These are phyloP conservation scores for Myopa tessellatipennis DNA, from an alignment of 2,888 invertebrate species.

Conservation along the genomic window DNA sequence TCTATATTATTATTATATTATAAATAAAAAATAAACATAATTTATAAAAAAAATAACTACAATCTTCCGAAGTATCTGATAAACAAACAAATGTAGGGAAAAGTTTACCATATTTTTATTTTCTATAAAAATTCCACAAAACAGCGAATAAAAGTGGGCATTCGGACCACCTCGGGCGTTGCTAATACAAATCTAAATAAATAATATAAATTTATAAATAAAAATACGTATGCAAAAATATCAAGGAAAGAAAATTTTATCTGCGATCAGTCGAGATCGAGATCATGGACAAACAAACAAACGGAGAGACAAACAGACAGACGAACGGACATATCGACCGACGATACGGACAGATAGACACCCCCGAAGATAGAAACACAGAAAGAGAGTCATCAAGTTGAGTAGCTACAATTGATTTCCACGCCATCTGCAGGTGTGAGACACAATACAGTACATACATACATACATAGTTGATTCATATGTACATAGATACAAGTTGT, in stretches of 20 bases:
- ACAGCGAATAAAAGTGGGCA: not conserved
- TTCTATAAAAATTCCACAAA: slow-evolving; percentile 29
- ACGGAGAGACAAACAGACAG: slow-evolving; percentile 14
- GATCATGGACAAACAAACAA: slow-evolving; percentile 36
- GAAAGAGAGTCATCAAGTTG: not conserved
- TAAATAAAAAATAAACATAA: slow-evolving; percentile 27
- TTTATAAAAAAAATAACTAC: slow-evolving; percentile 22
- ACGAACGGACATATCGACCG: not conserved
- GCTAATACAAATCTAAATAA: slow-evolving; percentile 54
- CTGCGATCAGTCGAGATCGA: slow-evolving; percentile 34
- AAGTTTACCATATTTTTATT: slow-evolving; percentile 3
- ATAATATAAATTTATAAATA: slow-evolving; percentile 47
- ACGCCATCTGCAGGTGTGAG: slow-evolving; percentile 24
- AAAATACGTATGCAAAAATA: slow-evolving; percentile 15
- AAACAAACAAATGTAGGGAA: slow-evolving; percentile 33
- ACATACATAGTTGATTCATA: too few species aligned
- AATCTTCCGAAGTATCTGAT: slow-evolving; percentile 17
- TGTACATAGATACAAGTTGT: not conserved
- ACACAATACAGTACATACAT: not conserved
- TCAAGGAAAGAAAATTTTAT: slow-evolving; percentile 33
- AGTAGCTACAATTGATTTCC: slow-evolving; percentile 26
- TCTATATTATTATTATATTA: not conserved
- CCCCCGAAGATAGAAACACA: too few species aligned
- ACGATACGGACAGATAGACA: too few species aligned
- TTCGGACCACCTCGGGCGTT: slow-evolving; percentile 47